Percentiles rank a stretch among this genome's conserved stretches.
Conservation (phyloP, 2,797 vertebrate genomes). For the Tangara arthus region DNA sequence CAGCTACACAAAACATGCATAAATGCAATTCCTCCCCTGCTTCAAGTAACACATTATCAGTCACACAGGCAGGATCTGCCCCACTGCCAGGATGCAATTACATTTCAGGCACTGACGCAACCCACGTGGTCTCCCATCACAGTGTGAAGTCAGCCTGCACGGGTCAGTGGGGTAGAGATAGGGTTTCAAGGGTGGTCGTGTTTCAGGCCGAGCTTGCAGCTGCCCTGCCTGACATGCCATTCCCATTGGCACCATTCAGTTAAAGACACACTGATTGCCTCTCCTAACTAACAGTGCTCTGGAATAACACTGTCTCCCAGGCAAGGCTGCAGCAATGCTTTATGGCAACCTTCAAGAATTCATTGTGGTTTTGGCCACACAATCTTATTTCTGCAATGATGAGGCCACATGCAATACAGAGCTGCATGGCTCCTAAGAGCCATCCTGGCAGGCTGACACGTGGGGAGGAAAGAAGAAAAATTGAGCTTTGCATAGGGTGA, state of each 20-base stretch:
- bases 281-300: neutral
- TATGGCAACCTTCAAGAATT: neutral
- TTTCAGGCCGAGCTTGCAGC: conserved; percentile 74
- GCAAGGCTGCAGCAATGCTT: neutral
- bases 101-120: conserved; percentile 16
- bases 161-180: conserved; percentile 53
- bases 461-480: neutral
- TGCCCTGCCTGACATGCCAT: conserved; percentile 38
- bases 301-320: neutral
- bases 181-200: conserved; percentile 73
- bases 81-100: neutral
- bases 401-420: accelerated
- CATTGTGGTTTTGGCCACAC: neutral
- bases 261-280: conserved; percentile 49
- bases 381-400: neutral
- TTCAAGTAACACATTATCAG: neutral
- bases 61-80: neutral
- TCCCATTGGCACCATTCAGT: conserved; percentile 32
- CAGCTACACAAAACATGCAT: neutral
- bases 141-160: conserved; percentile 22
- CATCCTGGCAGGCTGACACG: neutral
- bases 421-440: neutral
- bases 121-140: neutral
- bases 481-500: neutral
- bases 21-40: neutral